Evolutionary conservation across 2,113 vertebrate genomes (phyloP).

Genomic region (Pollachius pollachius): DNA sequence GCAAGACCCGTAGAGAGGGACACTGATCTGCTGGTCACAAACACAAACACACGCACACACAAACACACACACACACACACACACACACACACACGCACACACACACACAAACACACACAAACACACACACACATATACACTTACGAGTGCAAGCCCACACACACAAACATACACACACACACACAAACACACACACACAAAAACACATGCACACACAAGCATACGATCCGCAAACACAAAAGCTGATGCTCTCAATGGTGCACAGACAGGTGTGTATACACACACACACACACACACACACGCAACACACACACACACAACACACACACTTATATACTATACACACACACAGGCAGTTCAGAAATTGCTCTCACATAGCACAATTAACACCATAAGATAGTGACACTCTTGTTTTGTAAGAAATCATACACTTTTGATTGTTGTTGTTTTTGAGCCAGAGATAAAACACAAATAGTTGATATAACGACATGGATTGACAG

Average conservation of each 20-base stretch:
- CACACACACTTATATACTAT: constrained; percentile 12
- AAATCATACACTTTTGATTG: constrained; percentile 35
- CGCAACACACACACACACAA: constrained; percentile 19
- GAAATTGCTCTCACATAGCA: constrained; percentile 26
- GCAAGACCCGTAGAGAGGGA: constrained; percentile 73
- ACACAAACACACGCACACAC: constrained; percentile 12
- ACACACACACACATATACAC: constrained; percentile 16
- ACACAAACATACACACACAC: constrained; percentile 14
- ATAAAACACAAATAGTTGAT: constrained; percentile 30
- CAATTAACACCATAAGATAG: constrained; percentile 11
- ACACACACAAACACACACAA: constrained; percentile 11
- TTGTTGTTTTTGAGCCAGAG: constrained; percentile 44
- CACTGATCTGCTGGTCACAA: constrained; percentile 27
- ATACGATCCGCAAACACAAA: constrained; percentile 22
- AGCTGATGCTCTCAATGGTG: constrained; percentile 18
- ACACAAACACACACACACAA: constrained; percentile 20
- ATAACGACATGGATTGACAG: constrained; percentile 43
- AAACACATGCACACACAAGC: constrained; percentile 4
- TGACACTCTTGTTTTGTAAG: constrained; percentile 28
- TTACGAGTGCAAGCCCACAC: constrained; percentile 3
- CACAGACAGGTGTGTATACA: constrained; percentile 7
- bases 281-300: neutral
- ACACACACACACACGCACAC: constrained; percentile 8
- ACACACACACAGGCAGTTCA: constrained; percentile 24
- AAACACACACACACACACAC: constrained; percentile 9